phyloP scores from a whole-genome alignment of 2,888 invertebrate genomes.

The Aleiodes alternator region DNA sequence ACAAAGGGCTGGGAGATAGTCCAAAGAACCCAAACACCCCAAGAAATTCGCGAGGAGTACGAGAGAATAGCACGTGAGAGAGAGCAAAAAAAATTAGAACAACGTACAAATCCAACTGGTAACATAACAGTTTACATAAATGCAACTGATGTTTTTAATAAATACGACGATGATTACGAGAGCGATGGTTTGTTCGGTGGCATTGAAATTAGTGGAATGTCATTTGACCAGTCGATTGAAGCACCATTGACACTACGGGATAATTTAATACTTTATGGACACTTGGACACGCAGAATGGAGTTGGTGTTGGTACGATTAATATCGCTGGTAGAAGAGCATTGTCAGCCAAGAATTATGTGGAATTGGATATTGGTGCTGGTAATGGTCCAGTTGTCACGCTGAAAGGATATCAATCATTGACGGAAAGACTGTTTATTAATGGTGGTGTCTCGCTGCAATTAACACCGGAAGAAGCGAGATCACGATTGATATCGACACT shows the following conservation, averaged over 20 bases:
- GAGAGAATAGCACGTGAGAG: slow-evolving; percentile 90
- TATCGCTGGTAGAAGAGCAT: slow-evolving; percentile 84
- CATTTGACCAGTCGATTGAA: slow-evolving; percentile 94
- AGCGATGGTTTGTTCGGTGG: slow-evolving; percentile 80
- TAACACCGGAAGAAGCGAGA: slow-evolving; percentile 85
- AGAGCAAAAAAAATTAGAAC: slow-evolving; percentile 91
- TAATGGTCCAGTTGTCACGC: slow-evolving; percentile 86
- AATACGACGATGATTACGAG: slow-evolving; percentile 85
- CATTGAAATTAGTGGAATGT: slow-evolving; percentile 95
- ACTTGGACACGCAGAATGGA: slow-evolving; percentile 91
- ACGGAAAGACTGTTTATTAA: slow-evolving; percentile 86
- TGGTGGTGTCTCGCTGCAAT: slow-evolving; percentile 85
- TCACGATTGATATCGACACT: slow-evolving; percentile 87
- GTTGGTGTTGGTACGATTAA: slow-evolving; percentile 88
- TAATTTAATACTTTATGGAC: slow-evolving; percentile 89
- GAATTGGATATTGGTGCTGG: slow-evolving; percentile 92
- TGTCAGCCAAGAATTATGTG: slow-evolving; percentile 91
- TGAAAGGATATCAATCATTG: slow-evolving; percentile 87
- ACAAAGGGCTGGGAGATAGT: slow-evolving; percentile 98
- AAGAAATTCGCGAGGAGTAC: slow-evolving; percentile 97
- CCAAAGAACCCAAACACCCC: slow-evolving; percentile 92
- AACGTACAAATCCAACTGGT: slow-evolving; percentile 94
- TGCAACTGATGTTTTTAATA: slow-evolving; percentile 93
- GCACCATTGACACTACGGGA: slow-evolving; percentile 92
- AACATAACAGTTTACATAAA: slow-evolving; percentile 91